phyloP scores from a whole-genome alignment of 1,140 invertebrate genomes.

The Ceratina japonica region DNA sequence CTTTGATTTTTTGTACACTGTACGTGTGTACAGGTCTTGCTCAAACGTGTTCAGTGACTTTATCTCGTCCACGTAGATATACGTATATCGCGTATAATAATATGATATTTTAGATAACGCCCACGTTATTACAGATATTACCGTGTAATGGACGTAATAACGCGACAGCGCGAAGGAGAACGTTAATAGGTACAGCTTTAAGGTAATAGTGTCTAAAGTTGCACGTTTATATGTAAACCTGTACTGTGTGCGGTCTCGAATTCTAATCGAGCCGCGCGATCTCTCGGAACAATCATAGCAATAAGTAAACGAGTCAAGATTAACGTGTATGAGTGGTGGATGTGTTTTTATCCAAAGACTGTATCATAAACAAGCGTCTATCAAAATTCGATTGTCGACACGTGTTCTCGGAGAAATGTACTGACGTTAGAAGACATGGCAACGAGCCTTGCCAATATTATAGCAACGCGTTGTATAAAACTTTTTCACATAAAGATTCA shows the following conservation, averaged over 20 bases:
- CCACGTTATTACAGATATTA: conserved; percentile 8
- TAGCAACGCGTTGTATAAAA: background rate
- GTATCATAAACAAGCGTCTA: conserved; percentile 45
- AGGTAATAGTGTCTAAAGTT: conserved; percentile 3
- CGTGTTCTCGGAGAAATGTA: conserved; percentile 7
- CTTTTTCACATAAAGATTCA: background rate
- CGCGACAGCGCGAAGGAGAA: background rate
- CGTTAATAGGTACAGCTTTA: conserved; percentile 11
- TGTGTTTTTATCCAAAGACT: conserved; percentile 65
- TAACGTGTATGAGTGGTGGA: conserved; percentile 30
- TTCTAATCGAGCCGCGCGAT: conserved; percentile 7
- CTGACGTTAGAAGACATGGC: background rate
- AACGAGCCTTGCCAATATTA: background rate
- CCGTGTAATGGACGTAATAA: conserved; percentile 27
- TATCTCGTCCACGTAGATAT: conserved; percentile 8
- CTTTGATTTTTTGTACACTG: conserved; percentile 80
- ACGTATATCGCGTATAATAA: conserved; percentile 12
- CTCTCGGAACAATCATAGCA: conserved; percentile 4
- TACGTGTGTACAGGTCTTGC: conserved; percentile 55
- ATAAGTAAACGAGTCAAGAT: conserved; percentile 20
- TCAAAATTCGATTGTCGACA: conserved; percentile 13
- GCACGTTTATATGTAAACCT: background rate
- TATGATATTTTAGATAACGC: conserved; percentile 9
- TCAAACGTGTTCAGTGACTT: conserved; percentile 65
- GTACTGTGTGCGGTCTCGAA: background rate